Base-by-base conservation (phyloP, 2,797 vertebrate species). In the Danio choprae region DNA sequence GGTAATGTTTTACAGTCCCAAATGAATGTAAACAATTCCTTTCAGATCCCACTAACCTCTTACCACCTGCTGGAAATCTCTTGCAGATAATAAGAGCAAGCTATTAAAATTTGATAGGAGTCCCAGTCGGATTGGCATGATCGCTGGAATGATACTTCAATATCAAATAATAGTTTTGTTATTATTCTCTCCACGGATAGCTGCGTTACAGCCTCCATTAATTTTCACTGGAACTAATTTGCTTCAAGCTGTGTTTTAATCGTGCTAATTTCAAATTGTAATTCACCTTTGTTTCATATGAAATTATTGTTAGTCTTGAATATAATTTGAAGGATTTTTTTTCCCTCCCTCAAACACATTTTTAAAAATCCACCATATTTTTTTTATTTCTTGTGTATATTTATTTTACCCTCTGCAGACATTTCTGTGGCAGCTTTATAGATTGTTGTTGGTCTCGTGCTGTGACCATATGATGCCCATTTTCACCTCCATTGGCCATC, bases 381-480 rank as follows among this genome's bases (percentile, higher is more conserved):
- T 51, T 9, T 16, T 73, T 13, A 7, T 46, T 10, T 44, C 18
- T 53, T 15, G 1, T 7, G 4, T 44, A 55, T 43, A 6, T 50
- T 51, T 79, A 3, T 50, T 68, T 18, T 48, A 65, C 36, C 56
- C 58, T 29, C 29, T 64, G 15, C 44, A 65, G 74, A 7, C 55
- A 69, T 77, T 63, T 16, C 11, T 59, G 56, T 77, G 74, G 60
- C 58, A 77, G 74, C 67, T 81, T 64, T 64, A 81, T 76, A 63
- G 80, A 71, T 75, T 76, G 65, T 71, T 77, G 40, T 64, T 71
- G 68, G 58, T 62, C 65, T 71, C 74, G 9, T 56, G 65, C 80
- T 77, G 74, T 64, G 74, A 69, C 74, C 80, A 77, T 81, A 70
- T 71, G 67, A 81, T 81, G 74, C 67, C 80, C 74, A 62, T 63